A percentile compares a stretch with the other conserved stretches of the same genome.
Evolutionary conservation across 2,113 vertebrate genomes (phyloP).

Genomic region (Phylloscopus trochiloides): DNA sequence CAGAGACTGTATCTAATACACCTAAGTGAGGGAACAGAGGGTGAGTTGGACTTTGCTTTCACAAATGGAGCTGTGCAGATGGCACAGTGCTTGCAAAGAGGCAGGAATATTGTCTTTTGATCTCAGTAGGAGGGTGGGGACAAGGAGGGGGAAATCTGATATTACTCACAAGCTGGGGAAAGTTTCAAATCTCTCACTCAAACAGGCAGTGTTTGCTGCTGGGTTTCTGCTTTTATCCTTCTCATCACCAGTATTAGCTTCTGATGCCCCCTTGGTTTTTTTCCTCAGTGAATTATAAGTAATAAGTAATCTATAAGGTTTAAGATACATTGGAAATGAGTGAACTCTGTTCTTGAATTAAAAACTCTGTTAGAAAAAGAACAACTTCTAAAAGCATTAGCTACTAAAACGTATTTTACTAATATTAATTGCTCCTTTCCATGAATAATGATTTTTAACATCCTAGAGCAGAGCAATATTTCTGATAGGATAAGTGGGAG

Average conservation of each 20-base stretch:
- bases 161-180: slow-evolving; percentile 41
- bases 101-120: slow-evolving; percentile 66
- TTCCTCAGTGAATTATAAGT: background rate
- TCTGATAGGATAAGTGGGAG: background rate
- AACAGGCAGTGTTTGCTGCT: slow-evolving; percentile 23
- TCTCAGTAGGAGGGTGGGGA: slow-evolving; percentile 62
- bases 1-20: background rate
- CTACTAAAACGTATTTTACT: background rate
- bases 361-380: background rate
- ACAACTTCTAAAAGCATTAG: background rate
- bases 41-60: slow-evolving; percentile 32
- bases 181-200: slow-evolving; percentile 43
- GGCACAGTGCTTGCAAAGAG: slow-evolving; percentile 55
- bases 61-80: slow-evolving; percentile 59
- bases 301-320: background rate
- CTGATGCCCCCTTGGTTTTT: background rate
- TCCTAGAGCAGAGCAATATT: background rate
- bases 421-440: background rate
- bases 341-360: background rate
- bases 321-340: background rate
- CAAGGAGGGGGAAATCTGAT: slow-evolving; percentile 49
- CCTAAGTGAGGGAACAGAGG: slow-evolving; percentile 42
- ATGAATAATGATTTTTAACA: background rate
- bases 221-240: slow-evolving; percentile 22
- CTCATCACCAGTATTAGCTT: background rate